Conservation (phyloP, 2,113 vertebrate species). For the Aplodontia rufa region DNA sequence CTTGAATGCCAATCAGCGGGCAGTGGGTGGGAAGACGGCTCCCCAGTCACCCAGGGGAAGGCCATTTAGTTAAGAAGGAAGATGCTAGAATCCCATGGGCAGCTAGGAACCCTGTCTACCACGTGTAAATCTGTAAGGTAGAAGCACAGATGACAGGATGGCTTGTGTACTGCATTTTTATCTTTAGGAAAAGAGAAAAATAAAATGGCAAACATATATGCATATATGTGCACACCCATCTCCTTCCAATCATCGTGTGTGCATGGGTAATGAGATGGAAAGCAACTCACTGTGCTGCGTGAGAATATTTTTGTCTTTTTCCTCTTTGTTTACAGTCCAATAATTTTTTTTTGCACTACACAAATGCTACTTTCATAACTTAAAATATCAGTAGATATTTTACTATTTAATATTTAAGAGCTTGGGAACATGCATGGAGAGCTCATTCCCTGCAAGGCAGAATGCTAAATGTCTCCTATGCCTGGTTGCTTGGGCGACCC, state of each 20-base stretch:
- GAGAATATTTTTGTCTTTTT: neutral
- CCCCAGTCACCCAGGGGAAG: neutral
- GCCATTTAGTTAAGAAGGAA: neutral
- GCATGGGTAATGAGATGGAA: neutral
- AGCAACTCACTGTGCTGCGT: neutral
- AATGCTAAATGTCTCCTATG: accelerated
- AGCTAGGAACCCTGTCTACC: neutral
- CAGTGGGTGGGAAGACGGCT: too few species aligned
- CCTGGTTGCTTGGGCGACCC: accelerated
- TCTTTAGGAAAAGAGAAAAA: neutral
- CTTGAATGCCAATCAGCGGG: accelerated
- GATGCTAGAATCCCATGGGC: accelerated
- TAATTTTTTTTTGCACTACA: neutral
- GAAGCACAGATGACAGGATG: neutral
- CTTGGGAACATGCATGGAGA: accelerated
- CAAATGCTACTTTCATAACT: neutral
- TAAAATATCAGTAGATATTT: neutral
- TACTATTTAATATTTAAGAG: neutral
- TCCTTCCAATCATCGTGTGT: neutral
- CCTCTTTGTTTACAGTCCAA: neutral
- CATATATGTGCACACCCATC: neutral
- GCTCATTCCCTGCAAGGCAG: accelerated
- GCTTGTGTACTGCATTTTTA: neutral
- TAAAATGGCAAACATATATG: too few species aligned
- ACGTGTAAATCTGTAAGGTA: neutral